phyloP scores from a whole-genome alignment of 92 coral and sea anemone genomes.

The Phenganax subtilis region DNA sequence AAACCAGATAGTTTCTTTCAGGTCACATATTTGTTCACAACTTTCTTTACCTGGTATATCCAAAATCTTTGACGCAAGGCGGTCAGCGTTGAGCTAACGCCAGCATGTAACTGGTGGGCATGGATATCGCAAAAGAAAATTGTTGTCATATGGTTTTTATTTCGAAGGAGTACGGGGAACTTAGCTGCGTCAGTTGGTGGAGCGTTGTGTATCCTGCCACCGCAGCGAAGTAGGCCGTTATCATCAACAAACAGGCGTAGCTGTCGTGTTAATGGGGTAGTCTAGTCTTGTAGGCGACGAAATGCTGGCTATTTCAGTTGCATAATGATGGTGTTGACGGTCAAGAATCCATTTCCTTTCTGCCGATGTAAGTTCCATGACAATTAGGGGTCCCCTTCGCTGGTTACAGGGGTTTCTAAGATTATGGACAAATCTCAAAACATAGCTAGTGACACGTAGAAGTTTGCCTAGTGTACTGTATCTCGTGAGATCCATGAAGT shows the following conservation, averaged over 20 bases:
- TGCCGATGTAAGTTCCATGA: too few species aligned
- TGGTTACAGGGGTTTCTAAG: too few species aligned
- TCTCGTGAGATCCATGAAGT: too few species aligned
- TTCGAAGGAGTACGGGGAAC: constrained; percentile 47
- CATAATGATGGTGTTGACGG: too few species aligned
- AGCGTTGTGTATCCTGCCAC: constrained; percentile 57
- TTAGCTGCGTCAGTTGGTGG: constrained; percentile 32
- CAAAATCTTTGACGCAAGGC: constrained; percentile 47
- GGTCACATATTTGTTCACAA: not conserved
- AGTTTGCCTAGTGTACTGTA: too few species aligned
- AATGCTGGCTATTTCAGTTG: too few species aligned
- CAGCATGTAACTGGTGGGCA: too few species aligned
- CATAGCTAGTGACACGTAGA: too few species aligned
- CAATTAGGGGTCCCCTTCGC: too few species aligned
- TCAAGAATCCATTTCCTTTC: too few species aligned
- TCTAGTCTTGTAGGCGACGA: constrained; percentile 24
- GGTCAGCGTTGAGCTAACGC: constrained; percentile 49
- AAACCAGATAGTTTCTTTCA: constrained; percentile 19
- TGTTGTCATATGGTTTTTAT: constrained; percentile 33
- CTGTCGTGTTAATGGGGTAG: constrained; percentile 31
- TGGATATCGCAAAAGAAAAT: constrained; percentile 41
- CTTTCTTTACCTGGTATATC: constrained; percentile 43
- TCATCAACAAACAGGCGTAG: constrained; percentile 42
- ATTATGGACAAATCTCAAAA: too few species aligned
- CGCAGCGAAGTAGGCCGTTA: constrained; percentile 44